phyloP scores from a whole-genome alignment of 2,113 vertebrate genomes.

The Lagenorhynchus albirostris region DNA sequence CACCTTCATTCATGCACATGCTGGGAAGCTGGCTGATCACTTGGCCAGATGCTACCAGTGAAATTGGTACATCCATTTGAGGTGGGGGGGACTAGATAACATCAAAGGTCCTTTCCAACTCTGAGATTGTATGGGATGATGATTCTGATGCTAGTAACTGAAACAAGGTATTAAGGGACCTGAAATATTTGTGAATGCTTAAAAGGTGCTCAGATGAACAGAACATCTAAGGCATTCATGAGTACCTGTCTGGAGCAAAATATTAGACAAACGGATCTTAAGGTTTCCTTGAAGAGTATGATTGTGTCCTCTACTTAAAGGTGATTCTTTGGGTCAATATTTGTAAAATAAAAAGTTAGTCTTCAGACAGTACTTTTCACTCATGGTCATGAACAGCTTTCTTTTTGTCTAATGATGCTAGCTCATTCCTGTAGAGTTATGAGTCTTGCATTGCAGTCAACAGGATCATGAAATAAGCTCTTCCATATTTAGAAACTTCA shows the following conservation, averaged over 20 bases:
- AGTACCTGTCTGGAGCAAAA: background rate
- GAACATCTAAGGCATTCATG: too few species aligned
- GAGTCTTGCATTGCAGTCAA: too few species aligned
- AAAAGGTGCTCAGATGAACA: background rate
- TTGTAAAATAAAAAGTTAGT: background rate
- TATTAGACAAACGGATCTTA: background rate
- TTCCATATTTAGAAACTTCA: background rate
- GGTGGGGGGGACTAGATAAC: background rate
- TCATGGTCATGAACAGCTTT: background rate
- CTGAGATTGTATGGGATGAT: background rate
- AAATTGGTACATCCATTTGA: background rate
- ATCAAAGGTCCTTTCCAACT: background rate
- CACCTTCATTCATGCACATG: background rate
- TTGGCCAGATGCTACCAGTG: background rate
- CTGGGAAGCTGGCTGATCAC: background rate
- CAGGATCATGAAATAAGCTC: background rate
- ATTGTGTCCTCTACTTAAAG: background rate
- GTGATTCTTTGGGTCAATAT: background rate
- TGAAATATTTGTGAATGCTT: background rate
- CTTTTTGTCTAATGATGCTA: background rate
- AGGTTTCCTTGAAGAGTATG: background rate
- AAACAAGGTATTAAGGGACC: background rate
- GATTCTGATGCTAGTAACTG: background rate
- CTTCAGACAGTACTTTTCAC: background rate
- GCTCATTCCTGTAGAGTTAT: background rate